phyloP scores from a whole-genome alignment of 2,888 invertebrate genomes.

The Mythimna vitellina region DNA sequence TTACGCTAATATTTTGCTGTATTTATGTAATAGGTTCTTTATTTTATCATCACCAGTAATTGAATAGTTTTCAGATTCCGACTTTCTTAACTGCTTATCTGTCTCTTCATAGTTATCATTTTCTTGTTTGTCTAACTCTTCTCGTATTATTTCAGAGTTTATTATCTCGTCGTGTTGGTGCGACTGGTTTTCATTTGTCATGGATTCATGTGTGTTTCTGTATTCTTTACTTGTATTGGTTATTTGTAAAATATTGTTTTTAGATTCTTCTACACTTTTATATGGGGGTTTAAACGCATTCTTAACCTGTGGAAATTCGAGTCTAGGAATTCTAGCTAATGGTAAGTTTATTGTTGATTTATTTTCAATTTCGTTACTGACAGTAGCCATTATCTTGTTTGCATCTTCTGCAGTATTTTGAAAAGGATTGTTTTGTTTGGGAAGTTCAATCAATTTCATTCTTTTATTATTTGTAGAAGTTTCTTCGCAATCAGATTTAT shows the following conservation, averaged over 20 bases:
- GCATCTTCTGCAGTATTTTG: background rate
- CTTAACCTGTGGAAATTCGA: background rate
- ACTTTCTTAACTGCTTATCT: slow-evolving; percentile 3
- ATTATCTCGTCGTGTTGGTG: background rate
- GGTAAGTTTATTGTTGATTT: slow-evolving; percentile 14
- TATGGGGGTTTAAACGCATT: background rate
- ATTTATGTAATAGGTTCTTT: slow-evolving; percentile 77
- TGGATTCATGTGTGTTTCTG: background rate
- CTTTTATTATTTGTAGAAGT: slow-evolving; percentile 14
- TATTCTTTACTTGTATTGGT: background rate
- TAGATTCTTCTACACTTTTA: background rate
- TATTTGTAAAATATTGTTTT: background rate
- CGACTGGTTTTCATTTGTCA: background rate
- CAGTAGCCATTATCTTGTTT: background rate
- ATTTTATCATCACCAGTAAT: slow-evolving; percentile 56
- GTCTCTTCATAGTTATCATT: background rate
- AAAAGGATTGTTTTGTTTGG: background rate
- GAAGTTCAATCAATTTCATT: background rate
- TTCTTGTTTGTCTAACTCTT: slow-evolving; percentile 1
- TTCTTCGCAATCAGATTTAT: slow-evolving; percentile 9
- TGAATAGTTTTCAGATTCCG: slow-evolving; percentile 4
- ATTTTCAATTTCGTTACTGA: background rate
- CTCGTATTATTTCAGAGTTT: background rate
- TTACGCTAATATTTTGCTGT: slow-evolving; percentile 75
- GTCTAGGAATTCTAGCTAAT: background rate